These are phyloP conservation scores for Hypocryptadius cinnamomeus DNA, from an alignment of 2,113 vertebrate genomes.

Conservation along the genomic window DNA sequence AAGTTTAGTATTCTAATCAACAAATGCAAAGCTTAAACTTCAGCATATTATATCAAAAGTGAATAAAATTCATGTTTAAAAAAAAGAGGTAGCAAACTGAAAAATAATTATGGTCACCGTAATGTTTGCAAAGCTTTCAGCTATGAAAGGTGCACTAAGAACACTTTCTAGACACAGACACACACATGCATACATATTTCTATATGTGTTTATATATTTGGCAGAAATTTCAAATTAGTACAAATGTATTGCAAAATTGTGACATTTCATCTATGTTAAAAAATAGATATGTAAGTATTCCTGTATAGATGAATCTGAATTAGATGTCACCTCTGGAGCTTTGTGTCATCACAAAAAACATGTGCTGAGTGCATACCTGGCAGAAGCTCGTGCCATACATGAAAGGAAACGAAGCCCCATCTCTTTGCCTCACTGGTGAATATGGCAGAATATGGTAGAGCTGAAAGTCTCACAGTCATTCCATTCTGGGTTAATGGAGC, in stretches of 20 bases:
- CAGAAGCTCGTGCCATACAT: not conserved
- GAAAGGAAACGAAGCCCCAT: not conserved
- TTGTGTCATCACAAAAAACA: not conserved
- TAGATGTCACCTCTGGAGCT: not conserved
- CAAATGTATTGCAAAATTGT: not conserved
- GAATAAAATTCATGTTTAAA: not conserved
- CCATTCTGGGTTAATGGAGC: not conserved
- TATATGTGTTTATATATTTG: not conserved
- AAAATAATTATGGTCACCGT: not conserved
- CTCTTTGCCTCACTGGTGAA: not conserved
- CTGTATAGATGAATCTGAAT: not conserved
- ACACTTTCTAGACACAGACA: not conserved
- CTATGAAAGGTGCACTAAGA: not conserved
- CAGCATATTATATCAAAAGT: not conserved
- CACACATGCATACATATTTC: fast-evolving
- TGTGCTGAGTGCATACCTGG: not conserved
- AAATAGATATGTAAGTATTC: not conserved
- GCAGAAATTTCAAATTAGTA: not conserved
- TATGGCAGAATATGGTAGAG: not conserved
- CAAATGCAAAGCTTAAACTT: not conserved
- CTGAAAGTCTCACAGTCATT: not conserved
- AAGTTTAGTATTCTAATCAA: not conserved
- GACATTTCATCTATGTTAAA: not conserved
- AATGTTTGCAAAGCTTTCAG: not conserved
- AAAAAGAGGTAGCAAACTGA: not conserved